phyloP scores from a whole-genome alignment of 2,797 vertebrate species.

The Antrozous pallidus region DNA sequence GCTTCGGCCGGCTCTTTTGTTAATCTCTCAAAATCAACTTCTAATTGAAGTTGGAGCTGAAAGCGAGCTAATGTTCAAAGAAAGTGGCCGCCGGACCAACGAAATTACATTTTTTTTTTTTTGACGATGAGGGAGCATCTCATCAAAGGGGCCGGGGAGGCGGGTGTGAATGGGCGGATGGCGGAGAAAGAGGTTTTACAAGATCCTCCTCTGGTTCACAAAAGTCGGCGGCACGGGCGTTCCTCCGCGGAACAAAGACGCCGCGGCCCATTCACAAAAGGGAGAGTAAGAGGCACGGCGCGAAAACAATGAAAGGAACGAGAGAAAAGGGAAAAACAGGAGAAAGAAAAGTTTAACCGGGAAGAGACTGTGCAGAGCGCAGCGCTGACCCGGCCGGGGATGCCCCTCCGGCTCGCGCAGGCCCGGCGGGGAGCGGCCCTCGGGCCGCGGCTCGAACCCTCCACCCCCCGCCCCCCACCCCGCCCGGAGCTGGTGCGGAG shows the following conservation, averaged over 20 bases:
- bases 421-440: background rate
- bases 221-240: conserved; percentile 87
- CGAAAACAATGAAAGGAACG: conserved; percentile 49
- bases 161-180: conserved; percentile 43
- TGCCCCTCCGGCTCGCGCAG: conserved; percentile 30
- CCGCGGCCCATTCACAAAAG: conserved; percentile 81
- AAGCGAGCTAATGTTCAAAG: conserved; percentile 94
- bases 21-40: conserved; percentile 87
- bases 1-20: conserved; percentile 86
- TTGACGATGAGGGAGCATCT: conserved; percentile 77
- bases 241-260: conserved; percentile 84
- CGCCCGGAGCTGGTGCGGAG: background rate
- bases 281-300: conserved; percentile 53
- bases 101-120: conserved; percentile 84
- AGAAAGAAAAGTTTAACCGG: background rate
- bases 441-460: background rate
- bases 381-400: background rate
- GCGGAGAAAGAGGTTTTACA: conserved; percentile 75
- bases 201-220: conserved; percentile 82
- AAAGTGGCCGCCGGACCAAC: conserved; percentile 84
- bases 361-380: conserved; percentile 24
- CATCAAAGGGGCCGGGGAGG: conserved; percentile 81
- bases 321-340: conserved; percentile 2
- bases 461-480: background rate
- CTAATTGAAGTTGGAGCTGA: conserved; percentile 88